Percentiles rank a stretch among this genome's conserved stretches.
Evolutionary conservation across 2,113 vertebrate genomes (phyloP).

Genomic region (Equus quagga): DNA sequence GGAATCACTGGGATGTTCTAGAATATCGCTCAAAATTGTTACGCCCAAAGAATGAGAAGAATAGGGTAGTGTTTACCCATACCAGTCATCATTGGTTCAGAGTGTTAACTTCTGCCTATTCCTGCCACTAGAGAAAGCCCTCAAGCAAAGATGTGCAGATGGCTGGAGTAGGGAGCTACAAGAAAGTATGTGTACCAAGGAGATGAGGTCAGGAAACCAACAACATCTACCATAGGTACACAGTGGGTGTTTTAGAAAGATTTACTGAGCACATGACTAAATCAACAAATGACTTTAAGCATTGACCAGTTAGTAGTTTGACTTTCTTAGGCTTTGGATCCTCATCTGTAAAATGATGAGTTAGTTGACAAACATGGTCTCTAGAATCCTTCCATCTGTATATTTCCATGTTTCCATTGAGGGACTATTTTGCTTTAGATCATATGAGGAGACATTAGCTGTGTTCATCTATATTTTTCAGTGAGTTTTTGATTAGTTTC

Average conservation of each 20-base stretch:
- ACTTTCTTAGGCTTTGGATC: background rate
- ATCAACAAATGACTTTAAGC: background rate
- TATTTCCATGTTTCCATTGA: background rate
- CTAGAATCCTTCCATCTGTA: background rate
- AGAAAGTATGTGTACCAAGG: background rate
- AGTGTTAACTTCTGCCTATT: background rate
- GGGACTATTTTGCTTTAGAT: background rate
- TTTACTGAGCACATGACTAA: background rate
- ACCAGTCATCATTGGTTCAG: background rate
- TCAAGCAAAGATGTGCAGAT: background rate
- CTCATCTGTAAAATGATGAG: background rate
- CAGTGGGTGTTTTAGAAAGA: background rate
- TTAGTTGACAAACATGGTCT: background rate
- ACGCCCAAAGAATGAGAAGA: background rate
- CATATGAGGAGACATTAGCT: background rate
- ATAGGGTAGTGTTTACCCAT: background rate
- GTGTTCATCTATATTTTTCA: background rate
- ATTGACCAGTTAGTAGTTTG: background rate
- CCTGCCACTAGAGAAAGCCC: background rate
- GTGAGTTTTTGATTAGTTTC: background rate
- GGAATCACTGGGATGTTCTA: background rate
- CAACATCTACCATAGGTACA: background rate
- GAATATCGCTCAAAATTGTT: background rate
- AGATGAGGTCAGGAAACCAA: background rate
- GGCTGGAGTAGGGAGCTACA: background rate